These are phyloP conservation scores for Monarcha castaneiventris DNA, from an alignment of 2,113 vertebrate genomes.

Conservation along the genomic window DNA sequence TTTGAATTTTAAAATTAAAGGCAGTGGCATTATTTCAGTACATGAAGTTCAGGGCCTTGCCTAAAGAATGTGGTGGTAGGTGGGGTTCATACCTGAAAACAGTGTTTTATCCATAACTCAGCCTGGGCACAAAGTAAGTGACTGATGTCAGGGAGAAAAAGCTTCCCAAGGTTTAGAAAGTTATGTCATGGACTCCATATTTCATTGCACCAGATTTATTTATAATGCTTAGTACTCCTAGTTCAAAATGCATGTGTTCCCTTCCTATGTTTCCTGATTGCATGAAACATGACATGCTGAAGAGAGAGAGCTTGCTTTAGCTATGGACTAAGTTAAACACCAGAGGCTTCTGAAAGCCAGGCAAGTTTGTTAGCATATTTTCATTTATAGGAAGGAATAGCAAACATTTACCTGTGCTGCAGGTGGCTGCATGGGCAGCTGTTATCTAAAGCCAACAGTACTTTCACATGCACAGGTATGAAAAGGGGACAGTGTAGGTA, in stretches of 20 bases:
- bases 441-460: conserved; percentile 4
- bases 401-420: background rate
- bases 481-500: background rate
- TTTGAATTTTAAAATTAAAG: background rate
- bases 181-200: background rate
- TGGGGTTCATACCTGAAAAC: background rate
- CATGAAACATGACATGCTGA: background rate
- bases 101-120: fast-evolving
- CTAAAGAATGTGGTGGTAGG: background rate
- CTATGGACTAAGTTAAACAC: background rate
- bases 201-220: background rate
- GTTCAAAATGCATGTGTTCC: background rate
- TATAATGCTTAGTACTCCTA: background rate
- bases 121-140: background rate
- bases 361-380: background rate
- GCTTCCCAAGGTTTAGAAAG: background rate
- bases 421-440: background rate
- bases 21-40: background rate
- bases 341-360: background rate
- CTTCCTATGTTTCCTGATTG: background rate
- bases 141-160: background rate
- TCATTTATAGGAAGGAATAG: background rate
- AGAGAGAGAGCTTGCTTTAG: background rate
- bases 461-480: background rate
- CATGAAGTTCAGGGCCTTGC: background rate